A percentile compares a stretch with the other conserved stretches of the same genome.
phyloP scores from a whole-genome alignment of 2,888 invertebrate species.

The Nemapogon koenigi region DNA sequence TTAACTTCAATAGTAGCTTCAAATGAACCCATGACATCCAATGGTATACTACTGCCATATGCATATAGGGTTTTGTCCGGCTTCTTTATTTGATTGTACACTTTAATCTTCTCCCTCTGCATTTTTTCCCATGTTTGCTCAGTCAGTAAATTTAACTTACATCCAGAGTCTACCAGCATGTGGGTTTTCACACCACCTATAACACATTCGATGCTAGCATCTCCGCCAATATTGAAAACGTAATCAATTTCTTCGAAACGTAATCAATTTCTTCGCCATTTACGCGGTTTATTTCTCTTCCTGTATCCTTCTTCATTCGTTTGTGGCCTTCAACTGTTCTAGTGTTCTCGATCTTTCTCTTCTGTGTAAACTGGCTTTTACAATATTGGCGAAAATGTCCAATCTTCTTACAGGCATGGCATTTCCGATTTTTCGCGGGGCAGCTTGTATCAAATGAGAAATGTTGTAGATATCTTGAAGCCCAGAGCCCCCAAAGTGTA shows the following conservation, averaged over 20 bases:
- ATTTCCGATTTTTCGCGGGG: constrained; percentile 18
- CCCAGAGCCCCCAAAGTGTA: too few species aligned
- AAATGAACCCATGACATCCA: constrained; percentile 9
- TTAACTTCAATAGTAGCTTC: constrained; percentile 3
- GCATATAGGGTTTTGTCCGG: constrained; percentile 6
- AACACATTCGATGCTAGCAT: constrained; percentile 16
- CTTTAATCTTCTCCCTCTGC: background rate
- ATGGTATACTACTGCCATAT: constrained; percentile 13
- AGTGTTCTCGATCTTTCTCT: too few species aligned
- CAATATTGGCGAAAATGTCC: constrained; percentile 19
- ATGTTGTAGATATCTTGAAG: too few species aligned
- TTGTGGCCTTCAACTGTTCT: too few species aligned
- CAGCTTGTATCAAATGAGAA: constrained; percentile 13
- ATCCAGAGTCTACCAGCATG: constrained; percentile 19
- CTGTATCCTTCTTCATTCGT: too few species aligned
- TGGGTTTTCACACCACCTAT: constrained; percentile 18
- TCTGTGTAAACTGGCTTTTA: constrained; percentile 14
- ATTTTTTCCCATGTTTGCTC: constrained; percentile 8
- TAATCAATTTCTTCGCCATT: constrained; percentile 5
- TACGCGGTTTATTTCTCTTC: too few species aligned
- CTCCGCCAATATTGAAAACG: constrained; percentile 15
- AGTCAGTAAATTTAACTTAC: constrained; percentile 16
- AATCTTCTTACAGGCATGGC: constrained; percentile 16
- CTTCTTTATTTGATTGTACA: constrained; percentile 5
- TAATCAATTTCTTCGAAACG: constrained; percentile 11